Evolutionary conservation across 2,797 vertebrate species (phyloP).

Genomic region (Argya squamiceps): DNA sequence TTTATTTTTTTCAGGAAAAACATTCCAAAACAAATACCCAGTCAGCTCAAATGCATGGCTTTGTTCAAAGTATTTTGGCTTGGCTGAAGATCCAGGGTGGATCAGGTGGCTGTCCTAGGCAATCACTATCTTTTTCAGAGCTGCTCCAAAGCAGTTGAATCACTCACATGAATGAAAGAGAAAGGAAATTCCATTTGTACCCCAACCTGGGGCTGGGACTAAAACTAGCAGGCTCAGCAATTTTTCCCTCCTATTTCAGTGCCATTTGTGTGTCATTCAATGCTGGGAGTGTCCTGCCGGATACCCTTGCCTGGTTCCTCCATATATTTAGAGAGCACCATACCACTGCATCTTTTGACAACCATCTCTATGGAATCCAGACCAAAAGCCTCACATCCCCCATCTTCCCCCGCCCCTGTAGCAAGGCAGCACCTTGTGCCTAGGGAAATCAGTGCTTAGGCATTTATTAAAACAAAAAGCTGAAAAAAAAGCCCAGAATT

Average conservation of each 20-base stretch:
- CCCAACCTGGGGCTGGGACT: neutral
- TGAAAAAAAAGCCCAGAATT: neutral
- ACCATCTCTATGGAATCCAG: accelerated
- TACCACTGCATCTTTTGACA: neutral
- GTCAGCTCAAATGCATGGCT: neutral
- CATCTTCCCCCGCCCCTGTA: neutral
- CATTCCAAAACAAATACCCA: neutral
- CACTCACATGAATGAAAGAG: neutral
- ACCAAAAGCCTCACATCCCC: neutral
- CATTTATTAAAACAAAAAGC: neutral
- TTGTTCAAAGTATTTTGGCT: neutral
- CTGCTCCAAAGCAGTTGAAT: neutral
- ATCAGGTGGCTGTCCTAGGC: neutral
- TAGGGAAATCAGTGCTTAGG: neutral
- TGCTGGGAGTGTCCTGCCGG: neutral
- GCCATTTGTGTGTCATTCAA: neutral
- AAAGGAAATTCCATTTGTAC: neutral
- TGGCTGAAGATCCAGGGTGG: neutral
- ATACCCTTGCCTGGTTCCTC: neutral
- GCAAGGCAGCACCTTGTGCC: neutral
- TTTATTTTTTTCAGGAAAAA: neutral
- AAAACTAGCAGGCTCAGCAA: neutral
- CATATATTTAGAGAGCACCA: neutral
- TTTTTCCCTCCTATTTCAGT: neutral
- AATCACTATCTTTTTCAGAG: neutral